phyloP scores from a whole-genome alignment of 2,888 invertebrate species.

The Rotaria macrura region DNA sequence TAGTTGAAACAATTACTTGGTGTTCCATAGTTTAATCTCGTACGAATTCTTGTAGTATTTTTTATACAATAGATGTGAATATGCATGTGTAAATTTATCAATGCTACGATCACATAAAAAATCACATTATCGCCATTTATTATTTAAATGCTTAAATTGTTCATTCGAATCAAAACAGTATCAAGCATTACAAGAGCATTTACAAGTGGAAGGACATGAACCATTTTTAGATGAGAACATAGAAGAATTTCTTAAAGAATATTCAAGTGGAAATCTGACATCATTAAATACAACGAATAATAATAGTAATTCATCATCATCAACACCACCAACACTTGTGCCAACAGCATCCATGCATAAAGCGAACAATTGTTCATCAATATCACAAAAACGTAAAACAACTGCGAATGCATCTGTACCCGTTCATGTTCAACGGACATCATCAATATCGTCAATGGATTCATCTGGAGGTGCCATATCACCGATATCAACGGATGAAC shows the following conservation, averaged over 20 bases:
- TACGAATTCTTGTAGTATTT: too few species aligned
- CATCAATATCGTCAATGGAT: background rate
- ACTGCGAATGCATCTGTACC: background rate
- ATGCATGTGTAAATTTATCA: conserved; percentile 81
- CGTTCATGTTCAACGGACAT: background rate
- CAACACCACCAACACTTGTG: conserved; percentile 2
- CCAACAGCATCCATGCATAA: background rate
- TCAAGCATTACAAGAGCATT: conserved; percentile 26
- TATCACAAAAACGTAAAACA: background rate
- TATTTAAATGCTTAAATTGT: conserved; percentile 30
- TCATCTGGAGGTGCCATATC: background rate
- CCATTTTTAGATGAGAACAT: background rate
- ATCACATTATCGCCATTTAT: conserved; percentile 58
- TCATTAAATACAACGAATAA: background rate
- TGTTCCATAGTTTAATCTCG: too few species aligned
- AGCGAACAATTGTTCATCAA: too few species aligned
- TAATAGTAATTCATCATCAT: background rate
- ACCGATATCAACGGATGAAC: background rate
- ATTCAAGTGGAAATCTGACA: background rate
- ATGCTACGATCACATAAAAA: conserved; percentile 97
- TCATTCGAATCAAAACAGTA: conserved; percentile 31
- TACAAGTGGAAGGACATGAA: conserved; percentile 23
- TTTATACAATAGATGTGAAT: conserved; percentile 34
- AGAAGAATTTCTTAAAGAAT: conserved; percentile 22
- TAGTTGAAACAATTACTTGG: too few species aligned